Percentiles rank a stretch among this genome's conserved stretches.
Evolutionary conservation across 2,797 vertebrate species (phyloP).

Genomic region (Pachyuromys duprasi): DNA sequence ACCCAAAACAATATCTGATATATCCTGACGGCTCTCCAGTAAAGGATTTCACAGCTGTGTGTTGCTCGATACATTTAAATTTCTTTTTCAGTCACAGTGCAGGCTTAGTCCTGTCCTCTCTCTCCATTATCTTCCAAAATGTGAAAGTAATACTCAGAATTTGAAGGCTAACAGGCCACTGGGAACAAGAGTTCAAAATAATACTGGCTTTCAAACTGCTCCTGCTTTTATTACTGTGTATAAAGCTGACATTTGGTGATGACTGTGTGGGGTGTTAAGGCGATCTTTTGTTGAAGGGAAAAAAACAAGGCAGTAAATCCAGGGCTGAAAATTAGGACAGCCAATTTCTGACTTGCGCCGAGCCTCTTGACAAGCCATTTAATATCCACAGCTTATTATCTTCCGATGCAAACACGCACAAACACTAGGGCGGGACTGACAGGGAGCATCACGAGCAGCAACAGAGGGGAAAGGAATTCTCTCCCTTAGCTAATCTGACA

Average conservation of each 20-base stretch:
- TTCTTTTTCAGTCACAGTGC: neutral
- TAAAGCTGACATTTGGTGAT: constrained; percentile 48
- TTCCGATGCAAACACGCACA: neutral
- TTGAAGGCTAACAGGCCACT: constrained; percentile 31
- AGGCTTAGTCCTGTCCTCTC: constrained; percentile 48
- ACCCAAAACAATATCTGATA: neutral
- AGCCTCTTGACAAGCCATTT: constrained; percentile 30
- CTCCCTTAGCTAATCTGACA: neutral
- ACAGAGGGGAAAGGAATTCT: neutral
- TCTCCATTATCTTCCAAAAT: constrained; percentile 69
- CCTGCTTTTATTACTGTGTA: constrained; percentile 36
- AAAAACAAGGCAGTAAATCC: constrained; percentile 51
- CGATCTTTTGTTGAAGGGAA: neutral
- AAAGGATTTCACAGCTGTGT: constrained; percentile 27
- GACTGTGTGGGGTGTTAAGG: constrained; percentile 5
- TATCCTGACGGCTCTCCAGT: neutral
- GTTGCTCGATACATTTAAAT: constrained; percentile 30
- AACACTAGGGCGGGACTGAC: neutral
- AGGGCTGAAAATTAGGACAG: constrained; percentile 2
- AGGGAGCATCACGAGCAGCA: neutral
- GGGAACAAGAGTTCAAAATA: constrained; percentile 62
- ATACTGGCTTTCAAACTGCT: constrained; percentile 47
- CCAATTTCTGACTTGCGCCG: constrained; percentile 29
- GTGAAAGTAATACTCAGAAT: constrained; percentile 45
- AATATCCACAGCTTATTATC: neutral